Base-by-base conservation (phyloP, 2,113 vertebrate species). In the Picathartes gymnocephalus region DNA sequence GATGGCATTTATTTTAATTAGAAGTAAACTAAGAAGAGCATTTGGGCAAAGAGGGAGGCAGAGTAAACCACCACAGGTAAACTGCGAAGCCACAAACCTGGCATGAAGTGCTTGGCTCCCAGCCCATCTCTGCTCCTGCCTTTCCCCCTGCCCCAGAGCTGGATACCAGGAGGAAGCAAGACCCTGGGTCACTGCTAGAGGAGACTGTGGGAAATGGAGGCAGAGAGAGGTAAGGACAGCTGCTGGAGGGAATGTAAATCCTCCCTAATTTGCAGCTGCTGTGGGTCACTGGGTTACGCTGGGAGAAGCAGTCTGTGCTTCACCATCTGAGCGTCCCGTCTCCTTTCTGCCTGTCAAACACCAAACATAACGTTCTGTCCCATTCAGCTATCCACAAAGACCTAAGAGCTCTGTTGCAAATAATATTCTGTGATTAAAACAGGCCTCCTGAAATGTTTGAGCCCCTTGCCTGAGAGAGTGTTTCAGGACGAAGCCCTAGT, bases 401-500 rank as follows among this genome's bases (percentile, higher is more conserved):
- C 13, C 6, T 44, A 81, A 48, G 11, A 58, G 30, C 14, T 81
- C 37, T 64, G 6, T 31, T 78, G 47, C 27, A 91, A 77, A 54
- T 48, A 61, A 54, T 76, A 33, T 61, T 82, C 47, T 51, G 31
- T 68, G 24, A 71, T 72, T 77, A 85, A 93, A 94, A 81, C 18
- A 50, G 20, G 37, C 53, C 13, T 93, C 10, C 58, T 94, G 66
- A 66, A 70, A 68, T 20, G 35, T 61, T 73, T 11, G 4, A 66
- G 57, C 39, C 44, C 30, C 18, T 89, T 9, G 21, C 37, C 57
- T 14, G 21, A 80, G 30, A 58, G 39, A 14, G 45, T 48, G 47
- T 69, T 86, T 91, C 73, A 90, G 56, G 50, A 89, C 64, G 80
- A 89, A 86, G 62, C 85, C 95, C 83, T 83, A 39, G 42, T 86